Evolutionary conservation across 1,140 invertebrate genomes (phyloP), one percentile per base, ranked within the genome.

Genomic region (Diorhabda elongata): DNA sequence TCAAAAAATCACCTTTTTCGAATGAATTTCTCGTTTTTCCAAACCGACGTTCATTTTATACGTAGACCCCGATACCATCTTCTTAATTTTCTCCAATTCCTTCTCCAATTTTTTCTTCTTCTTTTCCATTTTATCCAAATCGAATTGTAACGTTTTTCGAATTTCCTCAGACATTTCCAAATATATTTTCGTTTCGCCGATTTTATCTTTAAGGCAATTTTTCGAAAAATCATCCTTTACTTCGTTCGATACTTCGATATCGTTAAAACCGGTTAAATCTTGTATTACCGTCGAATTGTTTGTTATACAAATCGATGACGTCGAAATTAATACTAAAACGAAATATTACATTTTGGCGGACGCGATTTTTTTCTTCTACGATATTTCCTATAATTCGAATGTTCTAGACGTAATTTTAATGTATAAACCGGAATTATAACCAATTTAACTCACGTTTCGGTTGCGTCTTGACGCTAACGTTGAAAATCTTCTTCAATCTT

Each of bases 401-500:
- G 26, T 26, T 26, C 26, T 26, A 26, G 26, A 26, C 26, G 26
- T 26, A 26, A 26, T 26, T 26, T 26, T 26, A 26, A 26, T 26
- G 26, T 26, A 26, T 26, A 26, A 26, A 26, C 26, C 26, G 26
- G 26, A 26, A 26, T 26, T 26, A 26, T 1, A 26, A 26, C 26
- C 26, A 26, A 26, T 26, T 26, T 26, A 61, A 66, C 68, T 73
- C 75, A 82, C 81, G 80, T 41, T 79, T 74, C 3, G 86, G 84
- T 71, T 81, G 81, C 61, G 84, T 74, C 74, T 87, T 87, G 68
- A 83, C 85, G 11, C 83, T 81, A 44, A 89, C 83, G 62, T 83
- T 82, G 71, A 88, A 87, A 63, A 85, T 81, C 63, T 85, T 87
- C 79, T 87, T 89, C 6, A 92, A 69, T 72, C 87, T 84, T 72